Conservation (phyloP, 2,888 invertebrate genomes). For the Hirtodrosophila trivittata region DNA sequence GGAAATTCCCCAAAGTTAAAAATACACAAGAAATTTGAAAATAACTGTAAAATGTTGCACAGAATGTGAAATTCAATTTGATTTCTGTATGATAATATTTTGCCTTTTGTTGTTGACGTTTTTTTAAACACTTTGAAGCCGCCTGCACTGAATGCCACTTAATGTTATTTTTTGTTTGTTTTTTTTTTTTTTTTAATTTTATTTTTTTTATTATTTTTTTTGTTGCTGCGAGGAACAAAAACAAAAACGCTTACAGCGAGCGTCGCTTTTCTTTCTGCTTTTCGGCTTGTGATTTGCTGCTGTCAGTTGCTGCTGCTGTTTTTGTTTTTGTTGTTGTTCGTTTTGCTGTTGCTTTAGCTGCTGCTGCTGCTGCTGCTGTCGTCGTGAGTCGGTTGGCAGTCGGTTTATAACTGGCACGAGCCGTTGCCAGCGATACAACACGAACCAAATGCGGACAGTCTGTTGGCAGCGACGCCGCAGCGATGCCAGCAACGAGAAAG, state of each 20-base stretch:
- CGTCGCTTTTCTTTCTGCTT: constrained; percentile 62
- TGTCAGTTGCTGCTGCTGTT: constrained; percentile 47
- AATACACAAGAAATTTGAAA: background rate
- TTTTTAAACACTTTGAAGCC: constrained; percentile 44
- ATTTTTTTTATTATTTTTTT: constrained; percentile 33
- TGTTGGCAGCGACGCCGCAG: constrained; percentile 45
- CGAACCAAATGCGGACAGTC: constrained; percentile 62
- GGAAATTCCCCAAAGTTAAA: background rate
- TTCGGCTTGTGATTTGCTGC: constrained; percentile 49
- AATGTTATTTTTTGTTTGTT: constrained; percentile 16
- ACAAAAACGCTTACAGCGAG: constrained; percentile 47
- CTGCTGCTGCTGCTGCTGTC: constrained; percentile 51
- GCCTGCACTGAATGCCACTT: constrained; percentile 37
- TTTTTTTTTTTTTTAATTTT: constrained; percentile 17
- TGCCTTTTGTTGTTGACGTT: constrained; percentile 44
- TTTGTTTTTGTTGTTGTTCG: constrained; percentile 46
- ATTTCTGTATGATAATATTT: constrained; percentile 28
- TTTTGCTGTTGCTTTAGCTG: constrained; percentile 20
- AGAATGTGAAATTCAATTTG: constrained; percentile 5
- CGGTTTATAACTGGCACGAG: constrained; percentile 83
- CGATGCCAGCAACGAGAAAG: constrained; percentile 67
- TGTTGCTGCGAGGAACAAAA: constrained; percentile 26
- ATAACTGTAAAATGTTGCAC: constrained; percentile 7
- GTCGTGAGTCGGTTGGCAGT: constrained; percentile 82
- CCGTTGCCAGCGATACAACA: constrained; percentile 74